phyloP scores from a whole-genome alignment of 1,140 invertebrate genomes.

The Branchinecta lindahli region DNA sequence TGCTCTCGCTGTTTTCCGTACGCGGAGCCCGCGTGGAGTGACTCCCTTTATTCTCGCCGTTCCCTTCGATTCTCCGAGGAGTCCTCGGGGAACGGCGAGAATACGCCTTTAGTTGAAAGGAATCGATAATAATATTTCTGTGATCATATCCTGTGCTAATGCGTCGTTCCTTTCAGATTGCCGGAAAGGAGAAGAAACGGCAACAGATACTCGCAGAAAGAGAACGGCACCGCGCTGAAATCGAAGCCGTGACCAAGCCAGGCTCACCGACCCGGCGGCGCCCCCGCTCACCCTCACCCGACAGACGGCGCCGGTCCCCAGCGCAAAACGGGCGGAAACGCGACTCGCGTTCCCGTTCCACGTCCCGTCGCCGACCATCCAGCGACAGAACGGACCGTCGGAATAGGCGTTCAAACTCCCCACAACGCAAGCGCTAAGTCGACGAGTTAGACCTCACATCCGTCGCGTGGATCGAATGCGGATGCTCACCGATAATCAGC shows the following conservation, averaged over 20 bases:
- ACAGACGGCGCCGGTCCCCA: neutral
- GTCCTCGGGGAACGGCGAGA: too few species aligned
- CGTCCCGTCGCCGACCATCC: constrained; percentile 12
- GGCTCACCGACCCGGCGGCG: constrained; percentile 5
- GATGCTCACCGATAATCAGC: neutral
- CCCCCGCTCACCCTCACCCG: neutral
- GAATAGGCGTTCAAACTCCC: constrained; percentile 1
- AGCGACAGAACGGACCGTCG: constrained; percentile 10
- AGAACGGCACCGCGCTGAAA: constrained; percentile 54
- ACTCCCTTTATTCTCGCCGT: too few species aligned
- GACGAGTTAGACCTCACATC: neutral
- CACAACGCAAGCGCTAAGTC: neutral
- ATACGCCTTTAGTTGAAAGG: too few species aligned
- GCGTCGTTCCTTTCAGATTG: constrained; percentile 42
- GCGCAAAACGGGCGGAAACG: neutral
- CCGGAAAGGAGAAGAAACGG: constrained; percentile 66
- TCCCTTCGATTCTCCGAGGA: too few species aligned
- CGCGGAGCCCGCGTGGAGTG: too few species aligned
- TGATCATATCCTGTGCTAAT: neutral
- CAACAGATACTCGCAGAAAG: constrained; percentile 69
- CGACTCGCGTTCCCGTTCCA: neutral
- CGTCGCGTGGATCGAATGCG: neutral
- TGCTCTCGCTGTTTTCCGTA: too few species aligned
- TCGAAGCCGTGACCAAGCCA: constrained; percentile 34
- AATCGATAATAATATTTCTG: too few species aligned